Conservation (phyloP, 2,113 vertebrate species). For the Hippocampus guttulatus region DNA sequence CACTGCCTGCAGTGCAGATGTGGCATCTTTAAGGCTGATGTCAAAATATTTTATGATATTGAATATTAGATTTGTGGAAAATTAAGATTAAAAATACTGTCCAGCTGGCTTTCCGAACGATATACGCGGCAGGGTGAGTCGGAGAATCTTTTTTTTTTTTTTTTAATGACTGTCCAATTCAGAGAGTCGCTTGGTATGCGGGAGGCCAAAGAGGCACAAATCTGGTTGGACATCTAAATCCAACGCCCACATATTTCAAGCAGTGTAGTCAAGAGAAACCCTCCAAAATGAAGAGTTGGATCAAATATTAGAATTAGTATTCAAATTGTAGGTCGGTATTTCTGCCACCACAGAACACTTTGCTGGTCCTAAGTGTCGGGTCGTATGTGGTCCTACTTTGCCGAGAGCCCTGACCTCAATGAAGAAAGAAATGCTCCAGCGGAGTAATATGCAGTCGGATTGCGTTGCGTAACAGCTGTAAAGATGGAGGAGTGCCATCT, state of each 20-base stretch:
- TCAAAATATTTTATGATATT: background rate
- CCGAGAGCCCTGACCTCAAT: background rate
- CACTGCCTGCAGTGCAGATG: background rate
- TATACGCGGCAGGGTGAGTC: no score
- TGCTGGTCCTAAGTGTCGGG: background rate
- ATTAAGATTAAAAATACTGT: background rate
- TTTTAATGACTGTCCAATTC: no score
- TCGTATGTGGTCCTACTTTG: background rate
- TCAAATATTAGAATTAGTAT: no score
- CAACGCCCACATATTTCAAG: background rate
- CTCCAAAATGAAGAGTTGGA: background rate
- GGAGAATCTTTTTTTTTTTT: no score
- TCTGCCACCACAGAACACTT: background rate
- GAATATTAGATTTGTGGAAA: background rate
- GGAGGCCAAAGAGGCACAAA: no score
- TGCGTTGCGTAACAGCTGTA: slow-evolving; percentile 64
- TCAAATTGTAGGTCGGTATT: background rate
- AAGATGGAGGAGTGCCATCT: slow-evolving; percentile 46
- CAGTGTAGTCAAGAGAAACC: background rate
- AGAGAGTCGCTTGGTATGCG: no score
- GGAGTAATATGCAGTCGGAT: slow-evolving; percentile 29
- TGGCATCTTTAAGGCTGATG: background rate
- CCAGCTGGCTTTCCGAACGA: no score
- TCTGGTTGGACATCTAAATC: no score
- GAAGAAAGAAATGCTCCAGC: slow-evolving; percentile 3